These are phyloP conservation scores for Orestias chungarensis DNA, from an alignment of 2,797 vertebrate species.

Conservation along the genomic window DNA sequence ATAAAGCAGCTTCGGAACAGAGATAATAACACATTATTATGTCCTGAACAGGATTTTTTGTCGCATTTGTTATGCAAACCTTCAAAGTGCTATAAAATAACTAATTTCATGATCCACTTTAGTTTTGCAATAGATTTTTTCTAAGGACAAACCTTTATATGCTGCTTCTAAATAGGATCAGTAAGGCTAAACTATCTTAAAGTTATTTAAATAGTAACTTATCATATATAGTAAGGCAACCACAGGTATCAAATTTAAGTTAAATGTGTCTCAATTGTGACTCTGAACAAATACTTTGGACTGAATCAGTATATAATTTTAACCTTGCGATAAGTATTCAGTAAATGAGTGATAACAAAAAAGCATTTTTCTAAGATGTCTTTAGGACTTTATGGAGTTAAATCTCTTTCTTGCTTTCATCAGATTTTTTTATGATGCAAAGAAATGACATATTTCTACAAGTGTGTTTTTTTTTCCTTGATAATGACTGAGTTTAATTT, in stretches of 20 bases:
- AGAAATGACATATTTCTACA: neutral
- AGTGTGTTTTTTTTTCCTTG: neutral
- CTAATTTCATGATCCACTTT: neutral
- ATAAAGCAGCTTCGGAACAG: neutral
- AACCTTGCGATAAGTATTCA: neutral
- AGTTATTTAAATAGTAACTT: neutral
- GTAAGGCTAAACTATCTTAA: neutral
- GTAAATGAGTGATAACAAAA: neutral
- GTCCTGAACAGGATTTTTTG: neutral
- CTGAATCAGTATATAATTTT: neutral
- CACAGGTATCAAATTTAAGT: neutral
- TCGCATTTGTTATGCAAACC: neutral
- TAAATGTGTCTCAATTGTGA: neutral
- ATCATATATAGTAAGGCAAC: neutral
- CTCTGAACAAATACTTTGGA: neutral
- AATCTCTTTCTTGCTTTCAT: neutral
- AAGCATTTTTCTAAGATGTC: no score
- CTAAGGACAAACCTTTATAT: neutral
- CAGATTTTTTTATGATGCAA: neutral
- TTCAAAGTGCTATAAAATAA: neutral
- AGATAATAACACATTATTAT: neutral
- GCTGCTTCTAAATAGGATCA: neutral
- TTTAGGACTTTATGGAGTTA: neutral
- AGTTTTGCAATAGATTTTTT: neutral
- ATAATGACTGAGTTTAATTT: neutral